Evolutionary conservation across 2,888 invertebrate genomes (phyloP).

Genomic region (Tenodera sinensis): DNA sequence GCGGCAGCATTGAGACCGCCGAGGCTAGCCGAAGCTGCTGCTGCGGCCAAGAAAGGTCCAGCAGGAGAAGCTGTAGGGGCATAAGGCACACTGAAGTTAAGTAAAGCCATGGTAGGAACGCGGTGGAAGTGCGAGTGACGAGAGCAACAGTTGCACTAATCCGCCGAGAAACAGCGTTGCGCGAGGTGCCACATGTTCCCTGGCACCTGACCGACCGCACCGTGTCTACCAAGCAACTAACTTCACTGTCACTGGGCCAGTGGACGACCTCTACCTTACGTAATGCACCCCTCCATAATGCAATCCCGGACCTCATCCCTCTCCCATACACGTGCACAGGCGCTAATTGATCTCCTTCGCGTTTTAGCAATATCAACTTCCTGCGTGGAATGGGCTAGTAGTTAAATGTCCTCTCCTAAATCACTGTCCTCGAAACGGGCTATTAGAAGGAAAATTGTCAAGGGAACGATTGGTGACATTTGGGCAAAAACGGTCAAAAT

Average conservation of each 20-base stretch:
- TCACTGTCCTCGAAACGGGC: no score
- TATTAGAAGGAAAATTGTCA: no score
- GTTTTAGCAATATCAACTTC: no score
- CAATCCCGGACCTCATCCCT: neutral
- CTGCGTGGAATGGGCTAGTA: no score
- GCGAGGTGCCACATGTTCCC: neutral
- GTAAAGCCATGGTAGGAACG: slow-evolving; percentile 39
- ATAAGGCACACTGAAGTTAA: slow-evolving; percentile 43
- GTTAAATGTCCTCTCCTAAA: no score
- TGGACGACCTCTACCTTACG: neutral
- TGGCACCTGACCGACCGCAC: neutral
- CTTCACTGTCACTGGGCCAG: neutral
- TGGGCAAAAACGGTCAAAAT: no score
- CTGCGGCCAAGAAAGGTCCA: slow-evolving; percentile 39
- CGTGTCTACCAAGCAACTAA: neutral
- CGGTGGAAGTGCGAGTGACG: neutral
- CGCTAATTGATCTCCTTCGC: neutral
- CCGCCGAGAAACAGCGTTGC: neutral
- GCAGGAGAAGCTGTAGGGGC: slow-evolving; percentile 41
- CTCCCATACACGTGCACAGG: neutral
- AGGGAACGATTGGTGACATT: no score
- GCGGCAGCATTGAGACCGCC: slow-evolving; percentile 31
- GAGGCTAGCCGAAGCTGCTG: slow-evolving; percentile 33
- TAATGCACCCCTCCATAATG: neutral
- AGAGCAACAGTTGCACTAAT: neutral